phyloP scores from a whole-genome alignment of 2,113 vertebrate genomes.

The Trematomus loennbergii region DNA sequence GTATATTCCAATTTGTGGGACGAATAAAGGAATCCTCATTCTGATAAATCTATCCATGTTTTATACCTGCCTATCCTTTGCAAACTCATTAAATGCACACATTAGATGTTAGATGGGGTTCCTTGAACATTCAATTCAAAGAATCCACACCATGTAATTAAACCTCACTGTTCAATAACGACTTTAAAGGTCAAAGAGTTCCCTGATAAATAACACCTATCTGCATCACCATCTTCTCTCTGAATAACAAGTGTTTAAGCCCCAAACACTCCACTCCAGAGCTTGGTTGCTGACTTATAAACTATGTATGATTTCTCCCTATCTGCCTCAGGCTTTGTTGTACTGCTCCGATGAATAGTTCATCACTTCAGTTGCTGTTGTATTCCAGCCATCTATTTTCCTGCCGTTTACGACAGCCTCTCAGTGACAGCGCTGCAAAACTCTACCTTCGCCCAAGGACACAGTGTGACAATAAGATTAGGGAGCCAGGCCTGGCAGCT shows the following conservation, averaged over 20 bases:
- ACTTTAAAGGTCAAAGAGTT: conserved; percentile 8
- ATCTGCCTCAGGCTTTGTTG: conserved; percentile 61
- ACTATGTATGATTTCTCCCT: conserved; percentile 56
- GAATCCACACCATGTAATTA: neutral
- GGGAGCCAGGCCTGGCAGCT: conserved; percentile 28
- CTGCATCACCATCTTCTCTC: conserved; percentile 18
- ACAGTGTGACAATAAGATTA: conserved; percentile 63
- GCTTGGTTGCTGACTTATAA: conserved; percentile 52
- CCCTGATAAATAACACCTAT: conserved; percentile 11
- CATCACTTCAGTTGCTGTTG: conserved; percentile 57
- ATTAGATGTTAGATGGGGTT: neutral
- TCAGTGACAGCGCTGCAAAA: conserved; percentile 36
- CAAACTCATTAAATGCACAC: neutral
- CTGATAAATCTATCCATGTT: neutral
- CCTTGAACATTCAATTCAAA: neutral
- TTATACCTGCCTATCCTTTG: neutral
- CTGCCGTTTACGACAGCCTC: conserved; percentile 47
- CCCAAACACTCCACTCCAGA: conserved; percentile 13
- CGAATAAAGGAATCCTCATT: too few species aligned
- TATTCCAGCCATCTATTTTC: conserved; percentile 52
- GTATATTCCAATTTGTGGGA: too few species aligned
- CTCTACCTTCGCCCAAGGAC: conserved; percentile 69
- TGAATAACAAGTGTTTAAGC: conserved; percentile 40
- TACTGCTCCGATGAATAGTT: conserved; percentile 68
- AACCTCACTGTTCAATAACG: neutral